Evolutionary conservation across 2,888 invertebrate genomes (phyloP), one percentile per base, ranked within the genome.

Genomic region (Amitus sp.): DNA sequence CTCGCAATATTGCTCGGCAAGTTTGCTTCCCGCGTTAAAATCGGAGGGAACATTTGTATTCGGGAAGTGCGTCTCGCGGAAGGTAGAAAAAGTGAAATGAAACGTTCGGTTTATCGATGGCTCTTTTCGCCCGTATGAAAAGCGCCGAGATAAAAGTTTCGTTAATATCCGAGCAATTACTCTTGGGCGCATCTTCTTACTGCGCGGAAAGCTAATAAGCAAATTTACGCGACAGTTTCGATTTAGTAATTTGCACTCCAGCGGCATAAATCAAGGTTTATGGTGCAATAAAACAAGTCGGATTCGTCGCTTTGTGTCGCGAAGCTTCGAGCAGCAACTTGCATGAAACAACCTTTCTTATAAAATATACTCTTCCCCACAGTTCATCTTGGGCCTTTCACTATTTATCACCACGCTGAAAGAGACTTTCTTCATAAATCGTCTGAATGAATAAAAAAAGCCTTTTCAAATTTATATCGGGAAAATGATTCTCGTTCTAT

Each of bases 141-240:
- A 53, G 30, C 27, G 55, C 34, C 15, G 48, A 23, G 23, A 43
- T 1, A n/a, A 17, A 12, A 27, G 23, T 43, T 43, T 34, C 42
- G 50, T 43, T 57, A 62, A 62, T 62, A 48, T 62, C 43, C 45
- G 23, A 4, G 13, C 53, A 54, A 56, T 62, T 62, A 56, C 55
- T 52, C 45, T 45, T 55, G n/a, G 39, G 51, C 20, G 43, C 40
- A 6, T 12, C 34, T 33, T 50, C 43, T n/a, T 23, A 28, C 45
- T 46, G 18, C 40, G 23, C 40, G 28, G 40, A 6, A 23, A 42
- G 49, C 43, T 63, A 57, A 63, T 63, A 52, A 52, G 47, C 34
- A 52, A 56, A 63, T 63, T 59, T 52, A 58, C 52, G 58, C 48
- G 55, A 55, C 62, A 58, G 48, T 50, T 45, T 51, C 55, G 58